A percentile compares a stretch with the other conserved stretches of the same genome.
These are phyloP conservation scores for Microcebus tavaratra DNA, from an alignment of 2,113 vertebrate genomes.

Conservation along the genomic window DNA sequence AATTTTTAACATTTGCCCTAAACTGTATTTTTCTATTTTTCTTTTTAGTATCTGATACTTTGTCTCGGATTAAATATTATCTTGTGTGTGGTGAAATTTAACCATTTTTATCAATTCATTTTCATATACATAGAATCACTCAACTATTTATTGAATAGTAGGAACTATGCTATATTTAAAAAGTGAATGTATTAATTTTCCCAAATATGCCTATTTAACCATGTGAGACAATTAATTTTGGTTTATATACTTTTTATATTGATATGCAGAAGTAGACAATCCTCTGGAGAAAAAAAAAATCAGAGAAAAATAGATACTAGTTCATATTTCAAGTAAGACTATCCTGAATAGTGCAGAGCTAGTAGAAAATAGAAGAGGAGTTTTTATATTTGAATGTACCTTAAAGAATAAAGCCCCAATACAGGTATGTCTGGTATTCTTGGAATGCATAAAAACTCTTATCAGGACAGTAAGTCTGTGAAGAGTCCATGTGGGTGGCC, in stretches of 20 bases:
- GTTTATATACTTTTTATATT: background rate
- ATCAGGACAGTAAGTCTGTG: background rate
- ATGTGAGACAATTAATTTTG: background rate
- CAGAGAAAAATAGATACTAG: background rate
- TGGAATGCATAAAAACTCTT: background rate
- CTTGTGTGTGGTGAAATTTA: background rate
- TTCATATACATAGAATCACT: background rate
- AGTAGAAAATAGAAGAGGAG: background rate
- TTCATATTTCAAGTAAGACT: background rate
- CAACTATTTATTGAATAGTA: background rate
- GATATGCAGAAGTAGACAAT: background rate
- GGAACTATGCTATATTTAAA: background rate
- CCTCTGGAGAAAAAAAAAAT: background rate
- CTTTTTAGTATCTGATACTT: constrained; percentile 15
- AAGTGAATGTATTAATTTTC: background rate
- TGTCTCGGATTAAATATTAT: background rate
- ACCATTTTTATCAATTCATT: background rate
- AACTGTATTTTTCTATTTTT: background rate
- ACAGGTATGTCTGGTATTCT: background rate
- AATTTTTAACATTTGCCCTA: constrained; percentile 27
- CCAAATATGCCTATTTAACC: background rate
- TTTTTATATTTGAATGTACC: background rate
- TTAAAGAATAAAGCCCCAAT: background rate
- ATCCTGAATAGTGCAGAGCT: background rate
- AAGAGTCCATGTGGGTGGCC: background rate